Base-by-base conservation (phyloP, 1,140 invertebrate genomes). In the Drosophila virilis region DNA sequence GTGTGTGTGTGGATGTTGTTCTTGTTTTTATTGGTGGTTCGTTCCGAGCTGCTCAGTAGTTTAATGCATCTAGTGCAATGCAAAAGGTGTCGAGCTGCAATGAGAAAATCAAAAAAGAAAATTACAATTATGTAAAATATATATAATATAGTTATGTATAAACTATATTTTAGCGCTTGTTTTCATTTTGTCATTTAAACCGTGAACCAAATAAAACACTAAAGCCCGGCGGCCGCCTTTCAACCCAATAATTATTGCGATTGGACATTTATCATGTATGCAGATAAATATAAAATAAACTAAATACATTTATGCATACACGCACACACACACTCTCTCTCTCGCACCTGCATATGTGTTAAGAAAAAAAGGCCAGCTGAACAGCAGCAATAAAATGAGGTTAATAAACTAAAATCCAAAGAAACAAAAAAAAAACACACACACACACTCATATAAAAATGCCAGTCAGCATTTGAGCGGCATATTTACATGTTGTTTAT, bases 401-500 rank as follows among this genome's bases (percentile, higher is more conserved):
- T 86, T 88, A 89, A 86, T 79, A 88, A 86, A 86, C 83, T 77
- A 66, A 83, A 69, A 46, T 43, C 9, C 57, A 7, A 65, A 79
- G 83, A 83, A 37, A 15, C 8, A 37, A 33, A 15, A 1, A 13
- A 52, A 35, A 13, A 17, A 28, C 22, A 22, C 17, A 17, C 17
- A 22, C 22, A 22, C 10, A 48, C 17, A 48, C 4, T 15, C 13
- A 33, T 13, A 10, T 15, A 17, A 52, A 52, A 52, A 28, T 43
- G 69, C 76, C 12, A 50, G 83, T 86, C 79, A 83, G 76, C 83
- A 66, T 77, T 88, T 64, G 12, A 52, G 61, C 83, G 82, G 78
- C 83, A 86, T 71, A 88, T 88, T 86, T 86, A 88, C 68, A 79
- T 88, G 71, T 78, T 86, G 82, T 86, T 86, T 88, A 74, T 71